Percentiles rank a stretch among this genome's conserved stretches.
These are phyloP conservation scores for Synanthedon myopaeformis DNA, from an alignment of 2,888 invertebrate species.

Conservation along the genomic window DNA sequence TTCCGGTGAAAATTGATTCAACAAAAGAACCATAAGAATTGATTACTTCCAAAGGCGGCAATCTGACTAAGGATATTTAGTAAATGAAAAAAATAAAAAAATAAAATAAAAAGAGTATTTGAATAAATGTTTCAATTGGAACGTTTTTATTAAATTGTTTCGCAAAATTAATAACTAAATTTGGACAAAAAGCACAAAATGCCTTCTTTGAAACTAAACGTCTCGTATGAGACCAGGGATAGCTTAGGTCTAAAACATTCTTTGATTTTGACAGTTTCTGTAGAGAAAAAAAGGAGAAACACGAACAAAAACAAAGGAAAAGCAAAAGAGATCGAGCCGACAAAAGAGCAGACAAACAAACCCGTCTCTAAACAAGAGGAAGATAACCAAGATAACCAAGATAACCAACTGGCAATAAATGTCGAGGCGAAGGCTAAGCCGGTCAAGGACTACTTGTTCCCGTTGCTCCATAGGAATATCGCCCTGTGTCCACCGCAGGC, in stretches of 20 bases:
- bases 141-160: too few species aligned
- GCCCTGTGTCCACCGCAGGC: constrained; percentile 9
- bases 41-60: too few species aligned
- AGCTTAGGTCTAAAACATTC: too few species aligned
- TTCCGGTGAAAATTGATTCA: too few species aligned
- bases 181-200: too few species aligned
- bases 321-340: constrained; percentile 6
- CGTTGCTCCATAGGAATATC: constrained; percentile 23
- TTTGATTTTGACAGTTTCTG: too few species aligned
- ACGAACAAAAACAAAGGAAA: constrained; percentile 11
- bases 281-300: constrained; percentile 8
- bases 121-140: too few species aligned
- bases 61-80: too few species aligned
- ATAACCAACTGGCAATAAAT: constrained; percentile 14
- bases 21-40: too few species aligned
- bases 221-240: background rate
- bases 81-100: too few species aligned
- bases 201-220: background rate
- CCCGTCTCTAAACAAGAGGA: constrained; percentile 1
- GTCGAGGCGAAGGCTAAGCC: constrained; percentile 13
- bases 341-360: constrained; percentile 2
- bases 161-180: too few species aligned
- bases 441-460: constrained; percentile 34
- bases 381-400: constrained; percentile 7
- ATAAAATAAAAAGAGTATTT: too few species aligned